These are phyloP conservation scores for Rissa tridactyla DNA, from an alignment of 2,113 vertebrate genomes.

Conservation along the genomic window DNA sequence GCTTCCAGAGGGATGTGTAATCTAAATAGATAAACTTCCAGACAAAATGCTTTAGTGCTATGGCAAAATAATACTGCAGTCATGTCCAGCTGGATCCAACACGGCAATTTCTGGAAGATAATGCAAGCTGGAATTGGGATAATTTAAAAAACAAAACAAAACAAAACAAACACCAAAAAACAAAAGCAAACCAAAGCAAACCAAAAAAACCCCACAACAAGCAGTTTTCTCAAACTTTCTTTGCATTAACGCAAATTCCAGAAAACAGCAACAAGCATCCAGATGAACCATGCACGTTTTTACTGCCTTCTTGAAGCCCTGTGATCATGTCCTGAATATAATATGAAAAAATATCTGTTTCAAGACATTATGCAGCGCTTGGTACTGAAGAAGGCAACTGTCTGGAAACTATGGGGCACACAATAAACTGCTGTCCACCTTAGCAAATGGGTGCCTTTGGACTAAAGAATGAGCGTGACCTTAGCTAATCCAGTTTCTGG, in stretches of 20 bases:
- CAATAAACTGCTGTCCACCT: not conserved
- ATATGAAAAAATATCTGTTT: constrained; percentile 9
- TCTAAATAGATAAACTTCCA: not conserved
- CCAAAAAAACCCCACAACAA: not conserved
- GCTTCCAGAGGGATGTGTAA: not conserved
- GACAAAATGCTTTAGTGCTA: not conserved
- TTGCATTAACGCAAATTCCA: constrained; percentile 12
- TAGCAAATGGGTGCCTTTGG: not conserved
- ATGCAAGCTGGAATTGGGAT: not conserved
- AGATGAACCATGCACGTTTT: not conserved
- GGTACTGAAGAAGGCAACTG: not conserved
- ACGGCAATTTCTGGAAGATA: not conserved
- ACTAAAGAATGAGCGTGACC: not conserved
- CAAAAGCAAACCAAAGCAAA: not conserved
- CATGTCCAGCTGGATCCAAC: not conserved
- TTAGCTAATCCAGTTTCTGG: not conserved
- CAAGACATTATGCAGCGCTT: not conserved
- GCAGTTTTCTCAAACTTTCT: not conserved
- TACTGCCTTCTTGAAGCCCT: not conserved
- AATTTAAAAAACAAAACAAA: not conserved
- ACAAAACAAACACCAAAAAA: not conserved
- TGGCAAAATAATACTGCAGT: not conserved
- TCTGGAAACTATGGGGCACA: not conserved
- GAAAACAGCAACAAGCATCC: not conserved
- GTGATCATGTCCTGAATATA: not conserved